A percentile compares a stretch with the other conserved stretches of the same genome.
phyloP scores from a whole-genome alignment of 1,140 invertebrate genomes.

The Brachionus manjavacas region DNA sequence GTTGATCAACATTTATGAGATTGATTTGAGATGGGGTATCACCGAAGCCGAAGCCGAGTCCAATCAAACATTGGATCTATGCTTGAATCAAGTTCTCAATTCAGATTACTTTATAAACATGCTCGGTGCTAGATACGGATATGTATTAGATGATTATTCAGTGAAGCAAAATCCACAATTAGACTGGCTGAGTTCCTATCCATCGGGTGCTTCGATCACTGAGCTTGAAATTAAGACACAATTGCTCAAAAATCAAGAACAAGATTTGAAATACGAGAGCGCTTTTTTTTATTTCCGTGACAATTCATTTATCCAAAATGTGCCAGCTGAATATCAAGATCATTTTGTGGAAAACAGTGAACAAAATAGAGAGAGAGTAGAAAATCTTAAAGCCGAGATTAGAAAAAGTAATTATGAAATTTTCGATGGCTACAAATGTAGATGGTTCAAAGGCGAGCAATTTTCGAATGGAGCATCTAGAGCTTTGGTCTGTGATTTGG shows the following conservation, averaged over 20 bases:
- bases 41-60: slow-evolving; percentile 54
- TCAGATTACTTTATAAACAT: slow-evolving; percentile 59
- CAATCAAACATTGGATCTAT: slow-evolving; percentile 54
- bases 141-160: slow-evolving; percentile 44
- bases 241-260: slow-evolving; percentile 49
- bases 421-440: slow-evolving; percentile 55
- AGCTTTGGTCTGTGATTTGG: slow-evolving; percentile 53
- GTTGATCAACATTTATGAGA: slow-evolving; percentile 56
- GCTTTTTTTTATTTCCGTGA: slow-evolving; percentile 58
- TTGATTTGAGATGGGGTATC: slow-evolving; percentile 60
- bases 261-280: slow-evolving; percentile 45
- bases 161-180: slow-evolving; percentile 50
- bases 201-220: slow-evolving; percentile 56
- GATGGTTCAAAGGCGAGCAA: slow-evolving; percentile 53
- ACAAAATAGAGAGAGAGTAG: slow-evolving; percentile 47
- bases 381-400: slow-evolving; percentile 51
- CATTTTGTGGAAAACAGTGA: slow-evolving; percentile 51
- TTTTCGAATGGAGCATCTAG: slow-evolving; percentile 46
- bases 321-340: slow-evolving; percentile 49
- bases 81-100: slow-evolving; percentile 55
- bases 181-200: slow-evolving; percentile 55
- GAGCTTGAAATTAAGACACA: slow-evolving; percentile 57
- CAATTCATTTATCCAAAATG: slow-evolving; percentile 47
- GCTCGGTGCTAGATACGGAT: slow-evolving; percentile 56
- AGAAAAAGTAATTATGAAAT: slow-evolving; percentile 52